A percentile compares a stretch with the other conserved stretches of the same genome.
These are phyloP conservation scores for Melanargia galathea DNA, from an alignment of 2,888 invertebrate species.

Conservation along the genomic window DNA sequence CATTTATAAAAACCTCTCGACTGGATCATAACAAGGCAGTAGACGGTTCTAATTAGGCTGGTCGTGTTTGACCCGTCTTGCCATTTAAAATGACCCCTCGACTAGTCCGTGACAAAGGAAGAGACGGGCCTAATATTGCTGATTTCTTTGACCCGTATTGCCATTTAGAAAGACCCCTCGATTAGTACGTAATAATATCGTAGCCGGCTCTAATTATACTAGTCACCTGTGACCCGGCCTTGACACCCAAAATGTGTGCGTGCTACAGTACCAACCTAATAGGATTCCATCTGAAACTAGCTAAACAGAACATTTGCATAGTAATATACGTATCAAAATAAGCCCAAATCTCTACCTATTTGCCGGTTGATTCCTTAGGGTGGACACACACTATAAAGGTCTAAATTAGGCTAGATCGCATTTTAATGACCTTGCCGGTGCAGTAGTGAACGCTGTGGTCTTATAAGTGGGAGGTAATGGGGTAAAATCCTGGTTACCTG, in stretches of 20 bases:
- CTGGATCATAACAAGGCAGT: background rate
- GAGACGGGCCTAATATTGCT: background rate
- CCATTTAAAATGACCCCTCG: background rate
- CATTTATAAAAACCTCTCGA: background rate
- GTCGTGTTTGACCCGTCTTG: background rate
- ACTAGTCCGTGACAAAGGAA: background rate
- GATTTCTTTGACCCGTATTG: background rate
- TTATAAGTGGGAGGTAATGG: too few relatives aligned
- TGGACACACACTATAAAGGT: background rate
- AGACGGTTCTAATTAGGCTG: background rate
- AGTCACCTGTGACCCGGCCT: slow-evolving; percentile 42
- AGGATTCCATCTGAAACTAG: slow-evolving; percentile 36
- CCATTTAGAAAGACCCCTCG: slow-evolving; percentile 21
- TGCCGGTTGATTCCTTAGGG: slow-evolving; percentile 14
- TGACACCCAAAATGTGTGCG: slow-evolving; percentile 44
- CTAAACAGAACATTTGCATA: slow-evolving; percentile 39
- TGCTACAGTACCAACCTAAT: slow-evolving; percentile 36
- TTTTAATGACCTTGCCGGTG: too few relatives aligned
- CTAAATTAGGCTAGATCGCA: background rate
- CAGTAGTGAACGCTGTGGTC: too few relatives aligned
- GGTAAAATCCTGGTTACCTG: too few relatives aligned
- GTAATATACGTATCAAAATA: slow-evolving; percentile 36
- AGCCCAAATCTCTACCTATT: slow-evolving; percentile 27
- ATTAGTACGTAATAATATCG: slow-evolving; percentile 18
- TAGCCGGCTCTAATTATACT: slow-evolving; percentile 21